Conservation (phyloP, 2,888 invertebrate species). For the Drosophila tripunctata region DNA sequence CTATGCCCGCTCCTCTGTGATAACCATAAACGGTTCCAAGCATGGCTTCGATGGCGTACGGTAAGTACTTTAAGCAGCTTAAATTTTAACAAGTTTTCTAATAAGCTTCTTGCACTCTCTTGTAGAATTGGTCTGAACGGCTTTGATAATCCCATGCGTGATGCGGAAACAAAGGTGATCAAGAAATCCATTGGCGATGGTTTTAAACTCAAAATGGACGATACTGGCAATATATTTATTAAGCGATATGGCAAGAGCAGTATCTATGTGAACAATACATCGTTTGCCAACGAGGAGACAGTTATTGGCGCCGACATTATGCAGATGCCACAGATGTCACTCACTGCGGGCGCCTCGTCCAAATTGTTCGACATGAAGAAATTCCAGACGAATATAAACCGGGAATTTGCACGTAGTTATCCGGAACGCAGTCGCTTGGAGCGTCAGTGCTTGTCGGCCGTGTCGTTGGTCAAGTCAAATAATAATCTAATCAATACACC, state of each 20-base stretch:
- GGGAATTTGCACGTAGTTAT: slow-evolving; percentile 88
- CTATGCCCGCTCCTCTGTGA: slow-evolving; percentile 96
- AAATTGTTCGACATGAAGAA: slow-evolving; percentile 91
- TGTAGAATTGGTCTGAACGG: slow-evolving; percentile 97
- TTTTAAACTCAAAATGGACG: slow-evolving; percentile 90
- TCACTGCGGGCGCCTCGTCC: slow-evolving; percentile 87
- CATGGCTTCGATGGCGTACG: slow-evolving; percentile 98
- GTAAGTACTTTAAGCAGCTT: slow-evolving; percentile 85
- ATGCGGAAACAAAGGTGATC: slow-evolving; percentile 95
- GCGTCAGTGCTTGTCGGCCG: slow-evolving; percentile 89
- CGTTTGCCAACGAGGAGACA: slow-evolving; percentile 85
- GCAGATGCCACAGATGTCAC: slow-evolving; percentile 87
- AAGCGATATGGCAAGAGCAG: slow-evolving; percentile 89
- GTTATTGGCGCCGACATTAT: slow-evolving; percentile 89
- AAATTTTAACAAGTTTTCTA: background rate
- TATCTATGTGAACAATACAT: slow-evolving; percentile 87
- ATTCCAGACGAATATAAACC: slow-evolving; percentile 88
- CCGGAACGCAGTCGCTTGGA: slow-evolving; percentile 89
- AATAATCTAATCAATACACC: slow-evolving; percentile 89
- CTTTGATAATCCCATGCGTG: slow-evolving; percentile 97
- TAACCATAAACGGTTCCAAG: slow-evolving; percentile 97
- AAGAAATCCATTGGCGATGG: slow-evolving; percentile 96
- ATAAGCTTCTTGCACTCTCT: background rate
- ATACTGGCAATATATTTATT: slow-evolving; percentile 89
- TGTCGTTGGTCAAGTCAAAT: slow-evolving; percentile 89